These are phyloP conservation scores for Porites cylindrica DNA, from an alignment of 92 coral and sea anemone genomes.

Conservation along the genomic window DNA sequence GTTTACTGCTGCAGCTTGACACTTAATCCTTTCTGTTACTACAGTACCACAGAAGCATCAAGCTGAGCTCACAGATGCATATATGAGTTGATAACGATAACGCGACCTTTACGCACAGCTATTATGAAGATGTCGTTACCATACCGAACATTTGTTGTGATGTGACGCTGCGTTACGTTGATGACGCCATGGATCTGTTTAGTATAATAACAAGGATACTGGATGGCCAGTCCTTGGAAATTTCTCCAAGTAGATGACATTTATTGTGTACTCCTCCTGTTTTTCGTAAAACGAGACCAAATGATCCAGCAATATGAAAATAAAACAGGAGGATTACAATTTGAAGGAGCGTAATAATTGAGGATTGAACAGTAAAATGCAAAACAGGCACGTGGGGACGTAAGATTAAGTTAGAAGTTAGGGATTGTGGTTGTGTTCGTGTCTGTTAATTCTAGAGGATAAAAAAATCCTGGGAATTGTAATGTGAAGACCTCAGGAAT, in stretches of 20 bases:
- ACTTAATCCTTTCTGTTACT: too few species aligned
- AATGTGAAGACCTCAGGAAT: too few species aligned
- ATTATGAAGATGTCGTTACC: slow-evolving; percentile 1
- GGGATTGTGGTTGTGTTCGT: too few species aligned
- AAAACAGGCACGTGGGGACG: too few species aligned
- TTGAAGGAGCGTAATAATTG: background rate
- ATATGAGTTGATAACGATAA: too few species aligned
- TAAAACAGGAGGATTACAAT: background rate
- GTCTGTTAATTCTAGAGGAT: too few species aligned
- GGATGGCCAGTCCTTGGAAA: slow-evolving; percentile 82
- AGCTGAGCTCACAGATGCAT: too few species aligned
- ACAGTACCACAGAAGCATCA: too few species aligned
- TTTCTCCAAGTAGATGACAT: slow-evolving; percentile 94
- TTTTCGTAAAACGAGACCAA: slow-evolving; percentile 91
- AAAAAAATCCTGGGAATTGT: too few species aligned
- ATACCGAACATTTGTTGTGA: background rate
- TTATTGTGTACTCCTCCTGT: slow-evolving; percentile 91
- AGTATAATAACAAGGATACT: slow-evolving; percentile 85
- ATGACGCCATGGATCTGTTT: slow-evolving; percentile 75
- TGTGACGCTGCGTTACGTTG: slow-evolving; percentile 41
- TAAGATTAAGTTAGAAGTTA: too few species aligned
- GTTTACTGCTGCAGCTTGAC: too few species aligned
- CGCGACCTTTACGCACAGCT: background rate
- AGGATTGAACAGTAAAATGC: too few species aligned
- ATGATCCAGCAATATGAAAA: slow-evolving; percentile 66